Evolutionary conservation across 2,888 invertebrate genomes (phyloP).

Genomic region (Rhingia campestris): DNA sequence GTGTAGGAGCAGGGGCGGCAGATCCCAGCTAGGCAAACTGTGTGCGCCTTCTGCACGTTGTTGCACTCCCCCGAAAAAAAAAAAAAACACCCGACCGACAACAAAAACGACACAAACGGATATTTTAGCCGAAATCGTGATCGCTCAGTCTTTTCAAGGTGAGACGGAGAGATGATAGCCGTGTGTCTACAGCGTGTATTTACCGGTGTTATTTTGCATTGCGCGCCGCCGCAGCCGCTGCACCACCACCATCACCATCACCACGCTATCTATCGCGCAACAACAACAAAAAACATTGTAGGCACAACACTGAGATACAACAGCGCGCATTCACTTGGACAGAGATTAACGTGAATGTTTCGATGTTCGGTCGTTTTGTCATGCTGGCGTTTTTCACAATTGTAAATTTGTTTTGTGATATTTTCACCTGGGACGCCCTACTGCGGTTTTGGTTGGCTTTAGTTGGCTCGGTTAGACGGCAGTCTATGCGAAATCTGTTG

Average conservation of each 20-base stretch:
- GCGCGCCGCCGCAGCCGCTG: conserved; percentile 46
- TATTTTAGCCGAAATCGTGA: conserved; percentile 73
- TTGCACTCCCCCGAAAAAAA: conserved; percentile 54
- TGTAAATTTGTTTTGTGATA: conserved; percentile 74
- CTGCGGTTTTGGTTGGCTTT: conserved; percentile 51
- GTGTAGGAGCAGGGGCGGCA: conserved; percentile 40
- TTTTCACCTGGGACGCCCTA: conserved; percentile 74
- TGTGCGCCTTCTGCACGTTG: conserved; percentile 45
- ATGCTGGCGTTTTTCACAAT: conserved; percentile 74
- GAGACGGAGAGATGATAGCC: conserved; percentile 74
- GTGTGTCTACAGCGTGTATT: conserved; percentile 74
- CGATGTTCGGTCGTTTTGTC: conserved; percentile 74
- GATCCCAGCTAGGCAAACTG: conserved; percentile 1
- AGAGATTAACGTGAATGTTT: conserved; percentile 75
- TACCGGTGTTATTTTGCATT: conserved; percentile 74
- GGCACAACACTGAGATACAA: conserved; percentile 70
- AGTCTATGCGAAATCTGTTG: conserved; percentile 40
- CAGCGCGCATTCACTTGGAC: conserved; percentile 70
- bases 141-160: conserved; percentile 72
- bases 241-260: conserved; percentile 39
- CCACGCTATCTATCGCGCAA: conserved; percentile 7
- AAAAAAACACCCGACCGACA: not conserved
- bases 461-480: conserved; percentile 9
- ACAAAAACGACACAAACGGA: conserved; percentile 44
- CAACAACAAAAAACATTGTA: conserved; percentile 63